A percentile compares a stretch with the other conserved stretches of the same genome.
These are phyloP conservation scores for Dicerorhinus sumatrensis DNA, from an alignment of 2,113 vertebrate genomes.

Conservation along the genomic window DNA sequence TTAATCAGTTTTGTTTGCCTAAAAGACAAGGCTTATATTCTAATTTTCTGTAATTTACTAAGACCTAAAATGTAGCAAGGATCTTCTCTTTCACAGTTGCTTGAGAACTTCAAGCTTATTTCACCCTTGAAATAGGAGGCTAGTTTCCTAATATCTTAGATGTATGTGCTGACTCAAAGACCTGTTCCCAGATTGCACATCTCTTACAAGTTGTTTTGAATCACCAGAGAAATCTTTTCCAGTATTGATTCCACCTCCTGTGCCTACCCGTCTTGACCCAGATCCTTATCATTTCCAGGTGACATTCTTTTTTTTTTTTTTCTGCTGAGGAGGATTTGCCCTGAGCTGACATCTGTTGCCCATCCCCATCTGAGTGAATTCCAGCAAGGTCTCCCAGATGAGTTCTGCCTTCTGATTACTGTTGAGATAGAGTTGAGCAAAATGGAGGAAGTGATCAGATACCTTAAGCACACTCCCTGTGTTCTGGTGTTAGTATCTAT, in stretches of 20 bases:
- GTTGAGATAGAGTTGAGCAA: background rate
- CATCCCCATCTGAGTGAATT: background rate
- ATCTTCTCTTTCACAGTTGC: constrained; percentile 3
- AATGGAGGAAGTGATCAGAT: background rate
- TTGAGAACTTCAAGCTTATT: background rate
- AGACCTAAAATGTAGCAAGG: background rate
- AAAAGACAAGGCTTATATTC: background rate
- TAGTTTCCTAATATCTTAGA: background rate
- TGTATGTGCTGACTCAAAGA: background rate
- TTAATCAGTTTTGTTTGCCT: background rate
- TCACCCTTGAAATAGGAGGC: background rate
- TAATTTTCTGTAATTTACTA: constrained; percentile 9
- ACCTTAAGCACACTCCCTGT: background rate
- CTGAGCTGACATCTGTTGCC: no score
- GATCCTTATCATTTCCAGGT: background rate
- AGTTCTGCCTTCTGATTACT: background rate
- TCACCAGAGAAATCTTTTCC: constrained; percentile 25
- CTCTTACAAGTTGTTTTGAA: background rate
- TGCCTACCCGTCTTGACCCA: constrained; percentile 14
- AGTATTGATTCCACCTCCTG: background rate
- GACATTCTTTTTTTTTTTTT: background rate
- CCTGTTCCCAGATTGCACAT: background rate
- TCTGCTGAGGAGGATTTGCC: no score
- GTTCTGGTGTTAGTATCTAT: background rate
- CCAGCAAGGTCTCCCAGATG: background rate